Evolutionary conservation across 37 sponge, comb jelly and placozoan genomes (phyloP), one percentile per base, ranked within the genome.

Genomic region (Lycopodina hypogea): DNA sequence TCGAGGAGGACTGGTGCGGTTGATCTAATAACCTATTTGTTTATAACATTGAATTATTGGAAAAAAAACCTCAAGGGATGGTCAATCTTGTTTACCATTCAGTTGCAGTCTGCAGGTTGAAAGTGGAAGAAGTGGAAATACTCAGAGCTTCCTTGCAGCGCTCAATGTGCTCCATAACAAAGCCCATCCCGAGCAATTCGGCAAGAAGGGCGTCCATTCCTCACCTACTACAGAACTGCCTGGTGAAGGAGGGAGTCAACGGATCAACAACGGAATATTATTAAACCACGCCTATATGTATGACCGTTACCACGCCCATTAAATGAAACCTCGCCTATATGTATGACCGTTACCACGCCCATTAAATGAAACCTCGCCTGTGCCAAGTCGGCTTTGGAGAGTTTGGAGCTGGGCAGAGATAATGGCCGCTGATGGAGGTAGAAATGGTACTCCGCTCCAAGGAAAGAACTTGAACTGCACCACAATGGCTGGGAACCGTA

Each of bases 161-260:
- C 39, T 75, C 71, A 24, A 87, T 76, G 32, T 57, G 35, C 21
- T 81, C 63, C 22, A 32, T 32, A n/a, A 57, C 77, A 34, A 87
- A 87, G 38, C 87, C 87, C 87, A 87, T 87, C 0, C 63, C 71
- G 61, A 80, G 53, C 62, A 87, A 70, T 30, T 80, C 70, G 18
- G 81, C 82, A 3, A 55, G 41, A 39, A 86, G 40, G 22, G 86
- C 80, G 48, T 79, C 80, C 45, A 65, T 65, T 7, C 30, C n/a
- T n/a, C n/a, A n/a, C n/a, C n/a, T n/a, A n/a, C n/a, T n/a, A n/a
- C n/a, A n/a, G n/a, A n/a, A n/a, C n/a, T n/a, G n/a, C n/a, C n/a
- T n/a, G n/a, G n/a, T n/a, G n/a, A n/a, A n/a, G n/a, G n/a, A n/a
- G n/a, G n/a, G n/a, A n/a, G n/a, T n/a, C n/a, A n/a, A n/a, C n/a